These are phyloP conservation scores for Chaetodon trifasciatus DNA, from an alignment of 2,797 vertebrate species.

Conservation along the genomic window DNA sequence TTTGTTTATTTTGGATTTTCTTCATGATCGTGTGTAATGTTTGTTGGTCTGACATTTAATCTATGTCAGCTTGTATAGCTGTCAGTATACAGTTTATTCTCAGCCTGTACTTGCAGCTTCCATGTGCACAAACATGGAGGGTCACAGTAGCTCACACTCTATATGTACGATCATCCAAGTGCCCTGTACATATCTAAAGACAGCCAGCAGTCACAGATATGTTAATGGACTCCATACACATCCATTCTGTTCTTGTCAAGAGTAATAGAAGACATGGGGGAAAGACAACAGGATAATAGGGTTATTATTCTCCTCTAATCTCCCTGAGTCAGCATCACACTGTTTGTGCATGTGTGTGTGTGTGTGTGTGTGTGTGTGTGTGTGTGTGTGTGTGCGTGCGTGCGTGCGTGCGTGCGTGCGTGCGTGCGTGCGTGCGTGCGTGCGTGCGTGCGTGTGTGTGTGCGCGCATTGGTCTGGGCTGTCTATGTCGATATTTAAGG, in stretches of 20 bases:
- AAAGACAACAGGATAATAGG: slow-evolving; percentile 76
- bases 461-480: slow-evolving; percentile 15
- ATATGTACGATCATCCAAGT: slow-evolving; percentile 3
- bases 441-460: slow-evolving; percentile 25
- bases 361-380: slow-evolving; percentile 33
- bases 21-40: neutral
- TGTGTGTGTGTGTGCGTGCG: slow-evolving; percentile 15
- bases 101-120: neutral
- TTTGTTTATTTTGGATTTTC: neutral
- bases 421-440: neutral
- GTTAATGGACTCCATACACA: neutral
- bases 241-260: slow-evolving; percentile 56
- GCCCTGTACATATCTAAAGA: slow-evolving; percentile 11
- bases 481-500: slow-evolving; percentile 19
- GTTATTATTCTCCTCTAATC: slow-evolving; percentile 80
- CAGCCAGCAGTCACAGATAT: neutral
- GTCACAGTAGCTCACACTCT: neutral
- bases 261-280: slow-evolving; percentile 66
- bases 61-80: neutral
- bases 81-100: neutral
- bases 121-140: neutral
- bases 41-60: neutral
- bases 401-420: no score
- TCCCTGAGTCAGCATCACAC: slow-evolving; percentile 71
- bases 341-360: slow-evolving; percentile 29